phyloP scores from a whole-genome alignment of 1,140 invertebrate species.

The Philotrypesis tridentata region DNA sequence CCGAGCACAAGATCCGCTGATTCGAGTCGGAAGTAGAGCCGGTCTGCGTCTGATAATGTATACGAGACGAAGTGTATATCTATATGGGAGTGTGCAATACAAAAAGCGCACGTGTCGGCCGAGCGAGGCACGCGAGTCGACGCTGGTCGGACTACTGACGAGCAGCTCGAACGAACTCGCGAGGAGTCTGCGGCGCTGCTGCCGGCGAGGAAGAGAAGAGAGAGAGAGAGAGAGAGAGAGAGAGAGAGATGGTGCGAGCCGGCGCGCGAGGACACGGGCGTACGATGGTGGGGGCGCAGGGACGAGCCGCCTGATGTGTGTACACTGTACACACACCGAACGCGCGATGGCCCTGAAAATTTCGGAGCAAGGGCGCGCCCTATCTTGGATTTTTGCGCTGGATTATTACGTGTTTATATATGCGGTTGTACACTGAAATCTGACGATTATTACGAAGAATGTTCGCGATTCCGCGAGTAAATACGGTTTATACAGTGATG shows the following conservation, averaged over 20 bases:
- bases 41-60: background rate
- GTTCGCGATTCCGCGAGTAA: too few species aligned
- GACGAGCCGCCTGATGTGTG: too few species aligned
- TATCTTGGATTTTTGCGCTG: too few species aligned
- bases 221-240: conserved; percentile 20
- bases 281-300: conserved; percentile 31
- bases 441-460: too few species aligned
- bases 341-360: conserved; percentile 13
- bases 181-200: conserved; percentile 36
- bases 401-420: background rate
- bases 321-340: background rate
- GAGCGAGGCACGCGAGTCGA: conserved; percentile 52
- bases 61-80: background rate
- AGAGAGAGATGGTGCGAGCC: background rate
- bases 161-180: conserved; percentile 4
- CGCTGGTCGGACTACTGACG: conserved; percentile 62
- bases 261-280: background rate
- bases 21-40: background rate
- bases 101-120: background rate
- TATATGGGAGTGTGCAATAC: too few species aligned
- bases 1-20: background rate
- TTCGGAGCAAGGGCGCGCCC: conserved; percentile 46
- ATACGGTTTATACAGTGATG: too few species aligned
- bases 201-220: conserved; percentile 15
- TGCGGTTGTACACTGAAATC: too few species aligned